Base-by-base conservation (phyloP, 2,888 invertebrate genomes). In the Elmis aenea region DNA sequence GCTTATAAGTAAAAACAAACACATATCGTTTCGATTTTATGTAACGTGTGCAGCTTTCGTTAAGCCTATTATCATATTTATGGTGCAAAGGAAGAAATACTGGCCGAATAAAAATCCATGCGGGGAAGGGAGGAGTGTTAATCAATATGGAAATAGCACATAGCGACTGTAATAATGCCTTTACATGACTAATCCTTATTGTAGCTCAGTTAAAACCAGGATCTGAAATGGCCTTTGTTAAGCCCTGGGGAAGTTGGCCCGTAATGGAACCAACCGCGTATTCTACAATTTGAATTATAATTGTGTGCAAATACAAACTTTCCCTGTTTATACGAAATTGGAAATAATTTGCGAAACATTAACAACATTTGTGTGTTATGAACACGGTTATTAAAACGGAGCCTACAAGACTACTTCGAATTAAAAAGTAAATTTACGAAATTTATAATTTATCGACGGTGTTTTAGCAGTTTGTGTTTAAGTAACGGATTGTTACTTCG, bases 251-350 rank as follows among this genome's bases (percentile, higher is more conserved):
- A 53, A 54, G 54, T 47, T 51, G 50, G 41, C 24, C 36, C 47
- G 54, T 54, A 56, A 55, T 55, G 52, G 54, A 56, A 52, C 51
- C 52, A 46, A 52, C 55, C 51, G 47, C 51, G 54, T 55, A 55
- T 55, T 52, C 55, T 51, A 46, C 52, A 52, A 54, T 56, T 56
- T 54, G 51, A 56, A 56, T 56, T 51, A 56, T 54, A 56, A 56
- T 53, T 55, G 54, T 56, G 53, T 55, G 52, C 46, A 51, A 56
- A 52, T 52, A 53, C 53, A 46, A 56, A 56, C 51, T 50, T 52
- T 48, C 45, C 38, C 45, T 46, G 51, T 54, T 54, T 52, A 50
- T 50, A 50, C 46, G 51, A 48, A 51, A 53, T 54, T 51, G 46
- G 45, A 50, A 50, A 51, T 51, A 51, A 49, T 54, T 43, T 45